Evolutionary conservation across 2,113 vertebrate genomes (phyloP), one percentile per base, ranked within the genome.

Genomic region (Xiphorhynchus elegans): DNA sequence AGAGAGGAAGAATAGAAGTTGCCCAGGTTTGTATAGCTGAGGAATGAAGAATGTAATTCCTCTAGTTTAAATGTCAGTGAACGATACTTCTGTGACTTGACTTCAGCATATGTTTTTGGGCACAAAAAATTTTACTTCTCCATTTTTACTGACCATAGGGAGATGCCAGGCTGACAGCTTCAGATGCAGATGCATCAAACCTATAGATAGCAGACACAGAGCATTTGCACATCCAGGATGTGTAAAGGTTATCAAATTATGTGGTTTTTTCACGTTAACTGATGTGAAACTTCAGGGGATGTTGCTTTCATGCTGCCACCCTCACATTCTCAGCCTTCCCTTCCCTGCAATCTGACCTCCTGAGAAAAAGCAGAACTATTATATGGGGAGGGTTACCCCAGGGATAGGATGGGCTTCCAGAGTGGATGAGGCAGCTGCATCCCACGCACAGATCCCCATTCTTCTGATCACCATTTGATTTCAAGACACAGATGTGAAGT

Each of bases 141-240:
- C 40, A 28, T 75, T 72, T 56, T 39, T 50, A 5, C 25, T 28
- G 23, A 14, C n/a, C 26, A 16, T 6, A 35, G 20, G 17, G 23
- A 39, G 23, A 16, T 66, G 18, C 14, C 72, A 77, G 40, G 23
- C 6, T 47, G 31, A 10, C 37, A 35, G 10, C 13, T 49, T 76
- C 56, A 68, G 25, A 25, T 39, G 31, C 2, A 82, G 29, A 64
- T 3, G 3, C 35, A 28, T 37, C 3, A 11, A 31, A 87, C 11
- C 11, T 60, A 56, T 3, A 66, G 15, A 25, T n/a, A 26, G 14
- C 33, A 59, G 1, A 2, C 7, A 17, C 1, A 20, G 5, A 58
- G 46, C 6, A 4, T 0, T 3, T 62, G 10, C 18, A n/a, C 6
- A 35, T 50, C 18, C 8, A 80, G 10, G 7, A 44, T 3, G 8